A percentile compares a stretch with the other conserved stretches of the same genome.
Evolutionary conservation across 2,888 invertebrate genomes (phyloP).

Genomic region (Phyllotreta striolata): DNA sequence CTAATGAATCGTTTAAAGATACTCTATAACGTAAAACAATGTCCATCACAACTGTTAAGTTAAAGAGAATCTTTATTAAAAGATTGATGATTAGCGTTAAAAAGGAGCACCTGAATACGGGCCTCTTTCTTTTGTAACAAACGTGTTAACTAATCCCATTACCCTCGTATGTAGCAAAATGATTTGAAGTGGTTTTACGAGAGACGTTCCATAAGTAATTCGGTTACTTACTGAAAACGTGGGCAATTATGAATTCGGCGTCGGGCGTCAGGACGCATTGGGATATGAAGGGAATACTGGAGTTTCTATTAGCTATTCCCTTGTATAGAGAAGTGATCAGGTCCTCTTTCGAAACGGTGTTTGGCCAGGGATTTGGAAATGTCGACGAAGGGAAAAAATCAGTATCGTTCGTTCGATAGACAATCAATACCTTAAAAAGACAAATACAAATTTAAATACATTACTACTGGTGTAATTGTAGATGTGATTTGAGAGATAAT

Average conservation of each 20-base stretch:
- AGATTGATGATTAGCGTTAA: no score
- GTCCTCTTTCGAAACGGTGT: conserved; percentile 67
- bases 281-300: conserved; percentile 73
- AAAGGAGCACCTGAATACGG: no score
- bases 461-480: no score
- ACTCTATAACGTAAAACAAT: no score
- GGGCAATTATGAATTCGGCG: conserved; percentile 64
- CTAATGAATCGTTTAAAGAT: no score
- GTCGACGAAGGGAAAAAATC: conserved; percentile 71
- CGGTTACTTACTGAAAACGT: conserved; percentile 53
- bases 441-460: no score
- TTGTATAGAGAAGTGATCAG: conserved; percentile 69
- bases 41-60: no score
- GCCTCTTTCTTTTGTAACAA: no score
- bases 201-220: not conserved
- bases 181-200: not conserved
- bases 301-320: conserved; percentile 64
- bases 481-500: no score
- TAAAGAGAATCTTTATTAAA: no score
- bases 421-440: conserved; percentile 38
- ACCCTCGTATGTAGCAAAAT: not conserved
- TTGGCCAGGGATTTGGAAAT: conserved; percentile 85
- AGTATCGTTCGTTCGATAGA: conserved; percentile 71
- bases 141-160: no score
- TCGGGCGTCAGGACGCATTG: conserved; percentile 84